Evolutionary conservation across 2,797 vertebrate genomes (phyloP).

Genomic region (Antennarius maculatus): DNA sequence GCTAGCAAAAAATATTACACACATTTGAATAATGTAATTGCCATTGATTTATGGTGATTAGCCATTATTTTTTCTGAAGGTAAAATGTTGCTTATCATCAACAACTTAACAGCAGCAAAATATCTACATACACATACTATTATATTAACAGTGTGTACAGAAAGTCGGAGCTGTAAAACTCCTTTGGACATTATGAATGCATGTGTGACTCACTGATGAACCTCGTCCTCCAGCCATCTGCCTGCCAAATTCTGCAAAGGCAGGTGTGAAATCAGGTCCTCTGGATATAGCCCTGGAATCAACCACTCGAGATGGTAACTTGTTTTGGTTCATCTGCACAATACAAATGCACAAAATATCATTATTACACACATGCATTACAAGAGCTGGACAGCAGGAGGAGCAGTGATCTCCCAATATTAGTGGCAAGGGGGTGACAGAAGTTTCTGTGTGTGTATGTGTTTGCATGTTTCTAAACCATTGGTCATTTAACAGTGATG

Average conservation of each 20-base stretch:
- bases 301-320: conserved; percentile 85
- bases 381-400: conserved; percentile 73
- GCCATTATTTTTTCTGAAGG: too few relatives aligned
- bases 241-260: conserved; percentile 95
- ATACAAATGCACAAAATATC: conserved; percentile 25
- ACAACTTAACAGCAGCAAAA: background rate
- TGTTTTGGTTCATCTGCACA: conserved; percentile 92
- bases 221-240: conserved; percentile 87
- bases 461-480: conserved; percentile 25
- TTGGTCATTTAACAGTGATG: conserved; percentile 47
- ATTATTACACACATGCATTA: conserved; percentile 3
- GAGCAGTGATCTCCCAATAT: conserved; percentile 53
- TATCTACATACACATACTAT: background rate
- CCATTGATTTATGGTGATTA: too few relatives aligned
- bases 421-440: conserved; percentile 16
- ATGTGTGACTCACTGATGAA: conserved; percentile 84
- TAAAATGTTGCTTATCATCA: too few relatives aligned
- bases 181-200: conserved; percentile 68
- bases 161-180: background rate
- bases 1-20: too few relatives aligned
- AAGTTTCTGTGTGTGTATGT: background rate
- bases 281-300: conserved; percentile 93
- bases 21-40: too few relatives aligned
- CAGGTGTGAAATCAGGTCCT: conserved; percentile 96
- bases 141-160: background rate